Evolutionary conservation across 1,140 invertebrate species (phyloP).

Genomic region (Gryllus bimaculatus): DNA sequence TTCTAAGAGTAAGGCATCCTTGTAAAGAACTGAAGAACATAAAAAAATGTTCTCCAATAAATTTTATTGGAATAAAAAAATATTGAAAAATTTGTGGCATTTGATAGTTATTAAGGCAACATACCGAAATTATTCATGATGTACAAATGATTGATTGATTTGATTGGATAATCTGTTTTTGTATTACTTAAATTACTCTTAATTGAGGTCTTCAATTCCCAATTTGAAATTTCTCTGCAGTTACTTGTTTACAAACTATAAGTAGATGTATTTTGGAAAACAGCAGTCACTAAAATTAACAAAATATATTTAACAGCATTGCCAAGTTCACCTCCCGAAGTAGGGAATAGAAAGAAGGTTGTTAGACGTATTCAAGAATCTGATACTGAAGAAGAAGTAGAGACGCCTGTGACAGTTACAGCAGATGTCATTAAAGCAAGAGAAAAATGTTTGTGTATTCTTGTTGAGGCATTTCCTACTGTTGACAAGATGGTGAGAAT

Average conservation of each 20-base stretch:
- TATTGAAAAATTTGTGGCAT: neutral
- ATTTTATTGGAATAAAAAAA: conserved; percentile 1
- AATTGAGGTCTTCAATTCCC: too few relatives aligned
- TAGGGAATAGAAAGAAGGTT: neutral
- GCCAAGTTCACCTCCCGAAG: neutral
- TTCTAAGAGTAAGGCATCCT: neutral
- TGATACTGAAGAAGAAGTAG: conserved; percentile 13
- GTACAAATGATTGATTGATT: neutral
- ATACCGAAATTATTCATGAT: neutral
- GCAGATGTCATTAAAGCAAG: conserved; percentile 7
- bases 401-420: neutral
- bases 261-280: neutral
- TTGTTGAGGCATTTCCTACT: conserved; percentile 18
- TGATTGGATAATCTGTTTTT: neutral
- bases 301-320: neutral
- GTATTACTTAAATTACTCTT: neutral
- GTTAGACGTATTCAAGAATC: neutral
- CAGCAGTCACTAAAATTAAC: neutral
- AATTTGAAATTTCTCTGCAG: too few relatives aligned
- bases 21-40: neutral
- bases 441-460: conserved; percentile 14
- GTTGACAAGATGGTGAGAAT: conserved; percentile 17
- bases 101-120: too few relatives aligned
- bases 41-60: neutral
- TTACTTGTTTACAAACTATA: too few relatives aligned